Percentiles rank a stretch among this genome's conserved stretches.
phyloP scores from a whole-genome alignment of 2,888 invertebrate genomes.

The Morpho deidamia region DNA sequence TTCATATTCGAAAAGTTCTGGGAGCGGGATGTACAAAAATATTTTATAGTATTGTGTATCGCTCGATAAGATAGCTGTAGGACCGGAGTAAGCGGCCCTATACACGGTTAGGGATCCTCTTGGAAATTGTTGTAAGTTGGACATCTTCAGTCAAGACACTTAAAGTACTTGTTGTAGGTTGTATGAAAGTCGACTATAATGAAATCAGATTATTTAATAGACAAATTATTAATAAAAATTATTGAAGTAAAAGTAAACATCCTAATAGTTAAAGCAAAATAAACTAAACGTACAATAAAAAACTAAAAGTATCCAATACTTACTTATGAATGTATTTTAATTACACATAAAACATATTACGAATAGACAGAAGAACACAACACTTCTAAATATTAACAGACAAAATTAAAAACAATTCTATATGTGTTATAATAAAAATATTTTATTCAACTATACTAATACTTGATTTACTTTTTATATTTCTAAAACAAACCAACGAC shows the following conservation, averaged over 20 bases:
- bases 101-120: constrained; percentile 55
- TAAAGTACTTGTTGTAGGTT: constrained; percentile 73
- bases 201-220: constrained; percentile 34
- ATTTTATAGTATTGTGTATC: constrained; percentile 73
- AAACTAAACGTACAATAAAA: background rate
- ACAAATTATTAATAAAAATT: constrained; percentile 36
- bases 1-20: constrained; percentile 45
- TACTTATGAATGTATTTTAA: background rate
- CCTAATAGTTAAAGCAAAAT: too few relatives aligned
- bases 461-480: background rate
- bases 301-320: background rate
- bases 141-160: constrained; percentile 67
- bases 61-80: constrained; percentile 60
- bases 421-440: too few relatives aligned
- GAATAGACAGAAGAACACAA: too few relatives aligned
- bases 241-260: background rate
- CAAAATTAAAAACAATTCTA: too few relatives aligned
- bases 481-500: background rate
- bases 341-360: background rate
- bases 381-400: too few relatives aligned
- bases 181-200: constrained; percentile 37
- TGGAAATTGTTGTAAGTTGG: constrained; percentile 66
- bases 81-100: constrained; percentile 33
- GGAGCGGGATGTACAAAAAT: constrained; percentile 64
- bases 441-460: background rate